Percentiles rank a stretch among this genome's conserved stretches.
phyloP scores from a whole-genome alignment of 2,888 invertebrate genomes.

The Tupiocoris notatus region DNA sequence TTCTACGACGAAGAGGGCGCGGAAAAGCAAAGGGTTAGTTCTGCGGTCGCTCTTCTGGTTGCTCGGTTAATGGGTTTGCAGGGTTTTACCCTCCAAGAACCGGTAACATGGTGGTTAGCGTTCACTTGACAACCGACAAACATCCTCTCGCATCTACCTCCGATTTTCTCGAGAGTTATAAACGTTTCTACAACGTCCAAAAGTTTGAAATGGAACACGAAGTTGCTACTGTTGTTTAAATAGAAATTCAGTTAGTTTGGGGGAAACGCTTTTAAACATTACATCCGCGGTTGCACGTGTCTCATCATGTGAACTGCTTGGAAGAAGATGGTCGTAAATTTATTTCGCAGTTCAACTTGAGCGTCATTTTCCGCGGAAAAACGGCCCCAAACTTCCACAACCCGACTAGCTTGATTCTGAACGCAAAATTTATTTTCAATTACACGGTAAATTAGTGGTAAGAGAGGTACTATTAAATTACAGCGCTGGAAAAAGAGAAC shows the following conservation, averaged over 20 bases:
- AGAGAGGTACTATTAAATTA: no score
- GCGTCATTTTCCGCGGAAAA: no score
- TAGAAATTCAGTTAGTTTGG: not conserved
- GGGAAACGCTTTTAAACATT: not conserved
- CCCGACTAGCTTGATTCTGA: no score
- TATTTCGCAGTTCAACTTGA: not conserved
- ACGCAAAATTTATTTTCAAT: no score
- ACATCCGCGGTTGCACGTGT: no score
- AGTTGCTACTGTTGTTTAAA: not conserved
- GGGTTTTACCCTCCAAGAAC: not conserved
- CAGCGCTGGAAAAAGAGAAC: no score
- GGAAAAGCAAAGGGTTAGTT: not conserved
- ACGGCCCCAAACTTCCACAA: no score
- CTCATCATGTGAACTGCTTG: not conserved
- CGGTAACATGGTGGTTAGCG: not conserved
- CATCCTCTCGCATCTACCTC: not conserved
- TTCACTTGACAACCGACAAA: not conserved
- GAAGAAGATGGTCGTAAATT: not conserved
- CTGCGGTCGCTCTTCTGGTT: not conserved
- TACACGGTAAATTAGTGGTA: no score
- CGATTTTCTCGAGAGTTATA: not conserved
- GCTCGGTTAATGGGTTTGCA: not conserved
- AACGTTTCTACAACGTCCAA: not conserved
- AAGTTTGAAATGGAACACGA: not conserved
- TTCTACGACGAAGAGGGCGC: not conserved